Conservation (phyloP, 2,888 invertebrate species). For the Flexamia atlantica region DNA sequence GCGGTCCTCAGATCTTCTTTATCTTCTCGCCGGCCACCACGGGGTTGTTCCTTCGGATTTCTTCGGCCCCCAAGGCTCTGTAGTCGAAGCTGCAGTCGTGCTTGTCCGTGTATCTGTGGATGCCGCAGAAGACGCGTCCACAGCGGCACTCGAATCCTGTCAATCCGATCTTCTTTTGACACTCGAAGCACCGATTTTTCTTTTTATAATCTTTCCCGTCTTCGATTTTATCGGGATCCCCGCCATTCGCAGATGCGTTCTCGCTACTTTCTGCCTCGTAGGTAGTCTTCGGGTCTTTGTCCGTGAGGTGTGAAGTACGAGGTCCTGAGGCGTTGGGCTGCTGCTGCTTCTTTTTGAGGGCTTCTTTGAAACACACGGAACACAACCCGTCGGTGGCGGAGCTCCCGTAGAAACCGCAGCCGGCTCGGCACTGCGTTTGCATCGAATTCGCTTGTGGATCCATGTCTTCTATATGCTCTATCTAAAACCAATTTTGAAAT, state of each 20-base stretch:
- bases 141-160: slow-evolving; percentile 99
- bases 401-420: slow-evolving; percentile 28
- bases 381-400: slow-evolving; percentile 5
- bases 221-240: not conserved
- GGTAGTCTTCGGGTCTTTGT: not conserved
- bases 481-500: slow-evolving; percentile 1
- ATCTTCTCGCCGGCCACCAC: slow-evolving; percentile 99
- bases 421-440: not conserved
- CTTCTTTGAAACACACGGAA: slow-evolving; percentile 36
- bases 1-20: slow-evolving; percentile 92
- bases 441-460: not conserved
- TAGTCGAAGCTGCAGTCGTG: slow-evolving; percentile 99
- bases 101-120: slow-evolving; percentile 99
- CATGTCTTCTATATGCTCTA: not conserved
- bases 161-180: slow-evolving; percentile 69
- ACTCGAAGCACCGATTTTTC: slow-evolving; percentile 17
- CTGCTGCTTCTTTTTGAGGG: slow-evolving; percentile 12
- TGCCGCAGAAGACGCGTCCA: slow-evolving; percentile 98
- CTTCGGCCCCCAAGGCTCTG: slow-evolving; percentile 98
- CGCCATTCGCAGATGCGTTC: not conserved
- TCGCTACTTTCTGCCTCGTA: not conserved
- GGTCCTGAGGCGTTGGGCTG: not conserved
- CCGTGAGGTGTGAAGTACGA: not conserved
- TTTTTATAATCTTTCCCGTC: not conserved
- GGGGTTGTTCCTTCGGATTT: slow-evolving; percentile 99